phyloP scores from a whole-genome alignment of 2,113 vertebrate species.

The Merops nubicus region DNA sequence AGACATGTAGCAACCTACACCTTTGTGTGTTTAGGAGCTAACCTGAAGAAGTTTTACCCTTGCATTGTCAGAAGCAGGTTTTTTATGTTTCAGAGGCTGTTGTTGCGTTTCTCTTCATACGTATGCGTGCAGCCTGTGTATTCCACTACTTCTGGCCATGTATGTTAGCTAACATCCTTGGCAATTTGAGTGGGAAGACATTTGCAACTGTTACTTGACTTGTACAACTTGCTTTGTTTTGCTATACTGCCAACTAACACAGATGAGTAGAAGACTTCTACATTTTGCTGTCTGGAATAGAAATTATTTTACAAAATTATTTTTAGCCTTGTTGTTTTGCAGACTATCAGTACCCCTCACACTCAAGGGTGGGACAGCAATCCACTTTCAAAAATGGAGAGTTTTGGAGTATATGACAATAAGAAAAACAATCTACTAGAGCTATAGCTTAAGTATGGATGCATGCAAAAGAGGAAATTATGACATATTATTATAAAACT shows the following conservation, averaged over 20 bases:
- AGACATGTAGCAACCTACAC: neutral
- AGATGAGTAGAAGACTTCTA: neutral
- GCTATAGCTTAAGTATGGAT: neutral
- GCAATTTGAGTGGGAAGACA: neutral
- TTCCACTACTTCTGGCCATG: neutral
- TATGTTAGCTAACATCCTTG: neutral
- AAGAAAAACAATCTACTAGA: neutral
- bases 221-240: neutral
- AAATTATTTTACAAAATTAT: neutral
- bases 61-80: neutral
- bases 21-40: neutral
- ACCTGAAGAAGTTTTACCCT: neutral
- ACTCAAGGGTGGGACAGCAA: neutral
- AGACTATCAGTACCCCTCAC: neutral
- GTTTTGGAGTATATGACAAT: neutral
- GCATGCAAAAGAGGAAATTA: neutral
- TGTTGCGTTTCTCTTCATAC: neutral
- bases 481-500: neutral
- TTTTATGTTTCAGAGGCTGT: neutral
- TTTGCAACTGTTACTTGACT: neutral
- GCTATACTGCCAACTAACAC: neutral
- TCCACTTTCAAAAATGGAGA: neutral
- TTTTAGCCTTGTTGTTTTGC: neutral
- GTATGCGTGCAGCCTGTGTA: neutral
- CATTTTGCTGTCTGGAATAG: neutral